phyloP scores from a whole-genome alignment of 92 coral and sea anemone genomes.

The Anthopleura xanthogrammica region DNA sequence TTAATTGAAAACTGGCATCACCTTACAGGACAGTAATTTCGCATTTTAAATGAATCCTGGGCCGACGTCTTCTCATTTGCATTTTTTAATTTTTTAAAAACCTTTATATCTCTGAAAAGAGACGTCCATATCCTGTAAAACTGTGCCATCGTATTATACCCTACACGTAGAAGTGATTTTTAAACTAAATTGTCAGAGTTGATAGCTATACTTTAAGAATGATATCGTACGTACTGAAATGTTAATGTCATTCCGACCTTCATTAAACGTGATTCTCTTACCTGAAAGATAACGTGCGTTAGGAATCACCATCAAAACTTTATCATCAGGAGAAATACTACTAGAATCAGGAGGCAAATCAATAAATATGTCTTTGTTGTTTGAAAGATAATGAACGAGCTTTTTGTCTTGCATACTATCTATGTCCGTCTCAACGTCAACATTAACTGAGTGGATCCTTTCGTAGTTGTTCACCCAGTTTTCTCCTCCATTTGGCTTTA shows the following conservation, averaged over 20 bases:
- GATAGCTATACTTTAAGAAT: too few relatives aligned
- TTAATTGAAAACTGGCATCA: too few relatives aligned
- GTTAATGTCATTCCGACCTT: background rate
- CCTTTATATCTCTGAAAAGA: too few relatives aligned
- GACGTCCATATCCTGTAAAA: too few relatives aligned
- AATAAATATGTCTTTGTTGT: slow-evolving; percentile 9
- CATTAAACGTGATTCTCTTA: background rate
- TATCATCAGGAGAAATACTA: slow-evolving; percentile 15
- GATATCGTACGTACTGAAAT: too few relatives aligned
- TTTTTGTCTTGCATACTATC: background rate
- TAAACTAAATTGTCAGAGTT: too few relatives aligned
- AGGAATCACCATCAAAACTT: slow-evolving; percentile 18
- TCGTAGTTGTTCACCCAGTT: background rate
- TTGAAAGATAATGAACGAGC: background rate
- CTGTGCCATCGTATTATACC: too few relatives aligned
- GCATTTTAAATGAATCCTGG: too few relatives aligned
- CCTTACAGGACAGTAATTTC: too few relatives aligned
- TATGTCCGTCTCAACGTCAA: background rate
- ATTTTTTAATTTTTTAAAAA: too few relatives aligned
- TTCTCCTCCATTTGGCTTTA: background rate
- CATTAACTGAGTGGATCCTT: background rate
- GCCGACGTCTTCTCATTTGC: too few relatives aligned
- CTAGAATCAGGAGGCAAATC: slow-evolving; percentile 23
- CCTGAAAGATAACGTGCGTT: background rate
- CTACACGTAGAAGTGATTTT: too few relatives aligned